Evolutionary conservation across 2,888 invertebrate genomes (phyloP), one percentile per base, ranked within the genome.

Genomic region (Eupelmus urozonus): DNA sequence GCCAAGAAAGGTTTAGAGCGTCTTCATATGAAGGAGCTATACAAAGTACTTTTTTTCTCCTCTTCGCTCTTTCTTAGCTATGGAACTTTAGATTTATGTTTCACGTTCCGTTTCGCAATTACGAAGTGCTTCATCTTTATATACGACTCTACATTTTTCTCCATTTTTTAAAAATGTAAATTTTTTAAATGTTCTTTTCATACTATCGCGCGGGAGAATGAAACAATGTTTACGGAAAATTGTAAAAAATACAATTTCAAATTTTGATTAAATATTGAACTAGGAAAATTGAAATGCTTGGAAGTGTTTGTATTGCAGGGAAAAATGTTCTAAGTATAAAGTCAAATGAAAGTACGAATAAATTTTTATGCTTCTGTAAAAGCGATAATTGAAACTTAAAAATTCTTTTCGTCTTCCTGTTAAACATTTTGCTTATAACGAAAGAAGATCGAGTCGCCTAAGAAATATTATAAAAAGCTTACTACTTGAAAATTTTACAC

Each of bases 21-120:
- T 51, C 20, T 20, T 51, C 34, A 34, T 34, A 34, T 34, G 34
- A 34, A 34, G n/a, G 34, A 34, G 34, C 34, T 34, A 34, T 34
- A 65, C 23, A 65, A 65, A 65, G 20, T 65, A 23, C 16, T 45
- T n/a, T 65, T 65, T 9, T 49, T 57, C 13, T 66, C 11, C 49
- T 66, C 49, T 25, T 53, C 18, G n/a, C 29, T 51, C 18, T 67
- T 16, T 23, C 66, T 69, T 57, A 55, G 29, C 18, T 57, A 20
- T 27, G 49, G 4, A 51, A 18, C 34, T 53, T 18, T 29, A 51
- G 11, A 66, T 66, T 66, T 66, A 51, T 49, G 34, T 66, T 53
- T 53, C 27, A 66, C 29, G 18, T 51, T 66, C 51, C 29, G 53
- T 66, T 66, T 66, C 62, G 25, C 62, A 63, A 23, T 42, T 42